Conservation (phyloP, 2,888 invertebrate genomes). For the Zaprionus lineosus region DNA sequence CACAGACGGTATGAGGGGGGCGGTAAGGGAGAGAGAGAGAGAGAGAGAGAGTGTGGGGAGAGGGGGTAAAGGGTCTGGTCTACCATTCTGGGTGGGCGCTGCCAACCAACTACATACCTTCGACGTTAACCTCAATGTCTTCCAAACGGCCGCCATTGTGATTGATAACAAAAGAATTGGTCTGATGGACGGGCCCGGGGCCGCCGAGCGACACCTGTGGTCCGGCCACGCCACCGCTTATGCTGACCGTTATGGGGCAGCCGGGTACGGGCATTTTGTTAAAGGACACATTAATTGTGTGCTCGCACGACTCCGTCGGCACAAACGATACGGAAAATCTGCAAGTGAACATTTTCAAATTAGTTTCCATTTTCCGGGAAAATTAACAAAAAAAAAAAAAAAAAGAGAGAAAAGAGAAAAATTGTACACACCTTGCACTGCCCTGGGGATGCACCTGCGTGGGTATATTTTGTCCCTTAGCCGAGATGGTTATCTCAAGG, state of each 20-base stretch:
- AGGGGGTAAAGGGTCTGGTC: no score
- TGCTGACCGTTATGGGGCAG: slow-evolving; percentile 94
- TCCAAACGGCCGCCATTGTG: slow-evolving; percentile 94
- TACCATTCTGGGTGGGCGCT: no score
- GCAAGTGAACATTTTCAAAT: no score
- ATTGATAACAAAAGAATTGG: slow-evolving; percentile 89
- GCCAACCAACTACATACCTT: slow-evolving; percentile 86
- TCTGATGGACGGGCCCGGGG: slow-evolving; percentile 88
- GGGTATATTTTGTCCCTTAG: slow-evolving; percentile 95
- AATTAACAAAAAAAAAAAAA: no score
- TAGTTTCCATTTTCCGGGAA: no score
- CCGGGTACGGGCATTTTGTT: slow-evolving; percentile 94
- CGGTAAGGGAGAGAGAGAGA: slow-evolving; percentile 4
- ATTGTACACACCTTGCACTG: slow-evolving; percentile 84
- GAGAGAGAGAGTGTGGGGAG: neutral
- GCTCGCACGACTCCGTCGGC: slow-evolving; percentile 96
- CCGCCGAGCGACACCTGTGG: slow-evolving; percentile 89
- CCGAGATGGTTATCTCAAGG: slow-evolving; percentile 97
- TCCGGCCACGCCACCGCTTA: slow-evolving; percentile 86
- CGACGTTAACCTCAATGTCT: slow-evolving; percentile 97
- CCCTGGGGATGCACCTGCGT: slow-evolving; percentile 97
- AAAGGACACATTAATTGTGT: slow-evolving; percentile 98
- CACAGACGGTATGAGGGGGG: slow-evolving; percentile 19
- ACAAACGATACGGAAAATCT: slow-evolving; percentile 98
- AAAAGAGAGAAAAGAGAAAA: neutral